Evolutionary conservation across 2,888 invertebrate genomes (phyloP).

Genomic region (Micoletzkya japonica): DNA sequence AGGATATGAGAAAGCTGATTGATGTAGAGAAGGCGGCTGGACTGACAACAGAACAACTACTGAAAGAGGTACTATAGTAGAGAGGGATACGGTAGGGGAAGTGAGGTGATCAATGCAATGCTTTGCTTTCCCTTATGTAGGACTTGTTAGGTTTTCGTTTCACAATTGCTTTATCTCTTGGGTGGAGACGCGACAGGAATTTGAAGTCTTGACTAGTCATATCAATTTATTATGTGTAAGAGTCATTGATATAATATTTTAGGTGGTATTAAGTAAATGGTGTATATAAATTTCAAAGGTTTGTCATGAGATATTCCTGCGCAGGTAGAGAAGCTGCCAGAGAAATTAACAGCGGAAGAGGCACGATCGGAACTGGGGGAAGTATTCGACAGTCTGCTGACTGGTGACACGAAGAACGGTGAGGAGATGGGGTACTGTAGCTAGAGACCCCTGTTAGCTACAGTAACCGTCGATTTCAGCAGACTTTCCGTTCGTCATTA

Average conservation of each 20-base stretch:
- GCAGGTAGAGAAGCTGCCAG: slow-evolving; percentile 36
- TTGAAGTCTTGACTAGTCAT: no score
- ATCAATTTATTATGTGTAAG: no score
- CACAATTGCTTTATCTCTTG: not conserved
- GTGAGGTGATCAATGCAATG: no score
- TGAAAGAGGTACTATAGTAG: slow-evolving; percentile 20
- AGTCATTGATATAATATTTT: no score
- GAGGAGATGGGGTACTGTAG: not conserved
- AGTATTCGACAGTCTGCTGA: not conserved
- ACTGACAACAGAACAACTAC: slow-evolving; percentile 33
- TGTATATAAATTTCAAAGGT: no score
- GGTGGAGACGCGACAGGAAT: no score
- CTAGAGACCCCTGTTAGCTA: not conserved
- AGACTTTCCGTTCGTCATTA: no score
- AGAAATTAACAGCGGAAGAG: slow-evolving; percentile 30
- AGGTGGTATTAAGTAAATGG: no score
- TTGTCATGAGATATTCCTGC: no score
- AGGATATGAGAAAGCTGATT: slow-evolving; percentile 33
- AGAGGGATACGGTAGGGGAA: no score
- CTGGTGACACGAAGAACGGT: not conserved
- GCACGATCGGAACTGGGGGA: not conserved
- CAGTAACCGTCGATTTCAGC: no score
- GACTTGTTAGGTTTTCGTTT: not conserved
- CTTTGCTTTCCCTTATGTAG: not conserved
- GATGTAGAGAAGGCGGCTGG: slow-evolving; percentile 36